Evolutionary conservation across 2,113 vertebrate genomes (phyloP).

Genomic region (Zapornia atra): DNA sequence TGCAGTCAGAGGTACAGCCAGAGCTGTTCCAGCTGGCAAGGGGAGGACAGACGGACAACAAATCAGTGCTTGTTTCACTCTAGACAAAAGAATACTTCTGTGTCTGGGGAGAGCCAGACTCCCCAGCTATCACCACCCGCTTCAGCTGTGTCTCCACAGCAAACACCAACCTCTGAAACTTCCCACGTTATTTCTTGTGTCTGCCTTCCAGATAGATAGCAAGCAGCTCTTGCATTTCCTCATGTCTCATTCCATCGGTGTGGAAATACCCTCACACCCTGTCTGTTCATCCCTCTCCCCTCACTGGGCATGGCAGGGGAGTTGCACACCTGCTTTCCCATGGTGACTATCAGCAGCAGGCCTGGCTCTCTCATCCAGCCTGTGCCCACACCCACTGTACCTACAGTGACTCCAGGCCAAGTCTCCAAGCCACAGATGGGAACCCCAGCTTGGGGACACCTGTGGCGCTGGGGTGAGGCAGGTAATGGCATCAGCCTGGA

Average conservation of each 20-base stretch:
- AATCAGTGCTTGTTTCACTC: neutral
- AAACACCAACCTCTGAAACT: neutral
- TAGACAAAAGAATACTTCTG: neutral
- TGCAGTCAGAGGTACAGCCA: neutral
- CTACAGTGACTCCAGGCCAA: neutral
- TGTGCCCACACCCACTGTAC: neutral
- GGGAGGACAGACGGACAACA: neutral
- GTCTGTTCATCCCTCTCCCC: neutral
- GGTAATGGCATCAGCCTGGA: neutral
- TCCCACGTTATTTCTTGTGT: neutral
- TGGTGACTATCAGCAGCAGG: neutral
- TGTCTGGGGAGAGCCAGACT: neutral
- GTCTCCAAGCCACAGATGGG: neutral
- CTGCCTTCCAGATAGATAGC: neutral
- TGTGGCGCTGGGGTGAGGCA: neutral
- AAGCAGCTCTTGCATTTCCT: neutral
- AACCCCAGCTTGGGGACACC: neutral
- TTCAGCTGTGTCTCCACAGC: neutral
- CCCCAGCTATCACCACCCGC: neutral
- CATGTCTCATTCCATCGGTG: neutral
- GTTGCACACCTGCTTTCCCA: neutral
- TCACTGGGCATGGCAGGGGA: neutral
- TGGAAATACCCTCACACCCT: conserved; percentile 10
- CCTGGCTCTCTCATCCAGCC: neutral
- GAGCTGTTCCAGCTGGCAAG: rapidly evolving